A percentile compares a stretch with the other conserved stretches of the same genome.
Evolutionary conservation across 2,888 invertebrate genomes (phyloP).

Genomic region (Sphinx pinastri): DNA sequence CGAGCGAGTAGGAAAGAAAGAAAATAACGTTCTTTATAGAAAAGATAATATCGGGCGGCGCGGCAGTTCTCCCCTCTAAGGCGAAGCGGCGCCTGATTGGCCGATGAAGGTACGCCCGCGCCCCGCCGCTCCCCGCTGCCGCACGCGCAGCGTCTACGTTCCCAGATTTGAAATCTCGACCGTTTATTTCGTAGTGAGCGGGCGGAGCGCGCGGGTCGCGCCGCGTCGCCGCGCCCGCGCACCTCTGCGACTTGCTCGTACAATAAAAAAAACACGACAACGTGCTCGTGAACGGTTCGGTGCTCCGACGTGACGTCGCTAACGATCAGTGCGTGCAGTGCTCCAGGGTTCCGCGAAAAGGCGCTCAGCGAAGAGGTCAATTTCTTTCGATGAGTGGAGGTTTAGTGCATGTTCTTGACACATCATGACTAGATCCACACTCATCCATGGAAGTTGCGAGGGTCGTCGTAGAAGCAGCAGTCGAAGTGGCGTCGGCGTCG

Average conservation of each 20-base stretch:
- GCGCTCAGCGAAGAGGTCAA: constrained; percentile 68
- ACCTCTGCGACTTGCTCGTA: constrained; percentile 53
- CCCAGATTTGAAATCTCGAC: constrained; percentile 83
- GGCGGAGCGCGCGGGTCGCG: constrained; percentile 65
- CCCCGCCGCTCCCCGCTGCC: constrained; percentile 58
- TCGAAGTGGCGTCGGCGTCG: constrained; percentile 31
- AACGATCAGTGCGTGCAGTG: constrained; percentile 80
- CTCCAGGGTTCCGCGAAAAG: constrained; percentile 58
- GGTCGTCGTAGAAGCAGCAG: constrained; percentile 65
- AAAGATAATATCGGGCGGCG: constrained; percentile 75
- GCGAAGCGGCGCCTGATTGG: constrained; percentile 69
- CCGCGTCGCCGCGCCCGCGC: constrained; percentile 52
- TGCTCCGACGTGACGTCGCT: constrained; percentile 76
- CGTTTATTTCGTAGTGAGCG: constrained; percentile 81
- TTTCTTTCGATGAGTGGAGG: constrained; percentile 89
- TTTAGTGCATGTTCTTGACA: constrained; percentile 87
- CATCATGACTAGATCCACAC: constrained; percentile 92
- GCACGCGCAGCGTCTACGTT: constrained; percentile 80
- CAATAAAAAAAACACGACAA: constrained; percentile 70
- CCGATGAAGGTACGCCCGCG: constrained; percentile 59
- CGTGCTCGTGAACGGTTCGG: constrained; percentile 77
- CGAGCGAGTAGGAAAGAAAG: constrained; percentile 76
- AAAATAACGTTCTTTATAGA: constrained; percentile 78
- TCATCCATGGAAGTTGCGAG: constrained; percentile 88
- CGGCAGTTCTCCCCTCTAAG: constrained; percentile 65